Base-by-base conservation (phyloP, 2,113 vertebrate species). In the Tylochromis polylepis region DNA sequence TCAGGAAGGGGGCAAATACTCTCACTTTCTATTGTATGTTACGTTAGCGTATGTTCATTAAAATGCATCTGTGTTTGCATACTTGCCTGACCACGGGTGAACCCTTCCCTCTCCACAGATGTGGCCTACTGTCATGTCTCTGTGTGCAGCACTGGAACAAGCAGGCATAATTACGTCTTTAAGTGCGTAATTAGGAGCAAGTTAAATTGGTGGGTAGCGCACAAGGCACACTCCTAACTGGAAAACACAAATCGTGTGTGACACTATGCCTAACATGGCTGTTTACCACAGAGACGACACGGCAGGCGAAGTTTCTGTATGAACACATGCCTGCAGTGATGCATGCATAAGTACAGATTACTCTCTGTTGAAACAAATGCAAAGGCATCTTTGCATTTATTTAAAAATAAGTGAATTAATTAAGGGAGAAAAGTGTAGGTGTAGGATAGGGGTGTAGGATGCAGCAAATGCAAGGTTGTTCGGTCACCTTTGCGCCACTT, bases 151-250 rank as follows among this genome's bases (percentile, higher is more conserved):
- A 82, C 38, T 92, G 90, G 85, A 93, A 93, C 92, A 94, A 91
- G 88, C 90, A 91, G 89, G 85, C 91, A 92, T 95, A 95, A 96
- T 95, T 94, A 94, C 82, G 58, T 96, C 90, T 94, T 95, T 93
- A 95, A 95, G 92, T 94, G 90, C 90, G 88, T 92, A 95, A 95
- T 96, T 95, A 95, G 92, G 86, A 89, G 89, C 62, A n/a, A 91
- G 90, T 89, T 85, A 94, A 95, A 96, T 94, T 95, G 91, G 90
- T 80, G 89, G 91, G 95, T 95, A 94, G 92, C 88, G 90, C 91
- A 91, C 91, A 93, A 78, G 77, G 86, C 92, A 92, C 91, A 84
- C 92, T 92, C 87, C 75, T 87, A 83, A 87, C 72, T 87, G 87
- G 87, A 89, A 94, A 92, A 93, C 88, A 93, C 90, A 91, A 94